Base-by-base conservation (phyloP, 1,140 invertebrate species). In the Alviniconcha marisindica region DNA sequence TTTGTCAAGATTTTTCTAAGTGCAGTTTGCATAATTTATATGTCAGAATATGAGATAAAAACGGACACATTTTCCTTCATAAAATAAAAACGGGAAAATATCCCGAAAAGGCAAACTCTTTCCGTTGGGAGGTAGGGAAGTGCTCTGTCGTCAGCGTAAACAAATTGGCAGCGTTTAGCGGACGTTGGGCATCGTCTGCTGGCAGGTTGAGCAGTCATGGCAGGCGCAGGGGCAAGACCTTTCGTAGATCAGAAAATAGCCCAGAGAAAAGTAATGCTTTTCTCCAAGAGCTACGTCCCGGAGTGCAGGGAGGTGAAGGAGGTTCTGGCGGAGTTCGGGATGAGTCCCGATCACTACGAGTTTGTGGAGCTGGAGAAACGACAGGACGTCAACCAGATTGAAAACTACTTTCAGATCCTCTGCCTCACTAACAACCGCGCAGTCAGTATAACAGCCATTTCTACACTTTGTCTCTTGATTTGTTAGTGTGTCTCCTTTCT, bases 341-440 rank as follows among this genome's bases (percentile, higher is more conserved):
- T 92, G 42, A 79, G 69, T 31, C 83, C 77, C 15, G 77, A 86
- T 24, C 77, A 54, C 18, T 91, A 88, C 66, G 90, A 92, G 88
- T 85, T 88, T 28, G 87, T 88, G 3, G 90, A 92, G 81, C 92
- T 92, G 18, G 92, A 92, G 84, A 84, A 81, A 42, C 60, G 92
- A 24, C 91, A 92, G 74, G 92, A 92, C 81, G 89, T 88, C 66
- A 88, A 83, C 1, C 89, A 92, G 82, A 91, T 92, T 44, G 91
- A 92, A 85, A 90, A 91, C 69, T 92, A 92, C 84, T 91, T 92
- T 79, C 89, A 90, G 83, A 86, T 90, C 74, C 77, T 92, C 31
- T 92, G 91, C 85, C 83, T 91, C 24, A 89, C 89, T 42, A 90
- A 92, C 71, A 84, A 87, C 14, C 86, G 92, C 82, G 86, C 86